These are phyloP conservation scores for Clupea harengus DNA, from an alignment of 2,113 vertebrate species.

Conservation along the genomic window DNA sequence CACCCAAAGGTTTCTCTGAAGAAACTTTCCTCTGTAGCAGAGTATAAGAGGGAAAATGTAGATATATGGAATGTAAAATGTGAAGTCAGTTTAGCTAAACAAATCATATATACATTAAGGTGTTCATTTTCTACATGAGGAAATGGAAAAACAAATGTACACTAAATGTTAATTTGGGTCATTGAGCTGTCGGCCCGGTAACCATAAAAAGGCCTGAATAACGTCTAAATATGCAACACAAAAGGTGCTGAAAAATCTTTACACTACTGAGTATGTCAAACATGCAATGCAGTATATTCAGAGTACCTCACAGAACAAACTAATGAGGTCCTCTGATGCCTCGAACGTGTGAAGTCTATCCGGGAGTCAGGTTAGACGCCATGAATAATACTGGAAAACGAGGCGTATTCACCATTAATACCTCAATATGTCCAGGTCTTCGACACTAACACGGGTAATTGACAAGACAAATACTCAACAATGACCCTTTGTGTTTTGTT, in stretches of 20 bases:
- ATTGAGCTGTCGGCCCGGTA: not conserved
- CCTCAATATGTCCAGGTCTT: not conserved
- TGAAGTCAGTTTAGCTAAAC: not conserved
- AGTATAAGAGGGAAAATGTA: not conserved
- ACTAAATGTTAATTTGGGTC: not conserved
- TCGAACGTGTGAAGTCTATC: not conserved
- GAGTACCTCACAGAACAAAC: not conserved
- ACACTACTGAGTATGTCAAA: no score
- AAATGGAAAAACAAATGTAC: not conserved
- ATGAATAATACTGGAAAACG: not conserved
- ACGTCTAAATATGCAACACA: not conserved
- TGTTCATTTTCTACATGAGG: no score
- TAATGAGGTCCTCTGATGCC: not conserved
- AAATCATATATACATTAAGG: not conserved
- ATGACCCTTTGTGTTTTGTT: not conserved
- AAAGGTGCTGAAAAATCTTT: no score
- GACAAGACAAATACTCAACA: not conserved
- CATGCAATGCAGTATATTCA: not conserved
- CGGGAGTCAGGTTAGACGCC: not conserved
- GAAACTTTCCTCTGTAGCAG: not conserved
- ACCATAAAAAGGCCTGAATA: not conserved
- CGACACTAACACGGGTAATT: not conserved
- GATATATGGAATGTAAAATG: not conserved
- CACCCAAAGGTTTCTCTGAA: not conserved
- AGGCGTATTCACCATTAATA: not conserved